Base-by-base conservation (phyloP, 2,797 vertebrate species). In the Cottoperca gobio region DNA sequence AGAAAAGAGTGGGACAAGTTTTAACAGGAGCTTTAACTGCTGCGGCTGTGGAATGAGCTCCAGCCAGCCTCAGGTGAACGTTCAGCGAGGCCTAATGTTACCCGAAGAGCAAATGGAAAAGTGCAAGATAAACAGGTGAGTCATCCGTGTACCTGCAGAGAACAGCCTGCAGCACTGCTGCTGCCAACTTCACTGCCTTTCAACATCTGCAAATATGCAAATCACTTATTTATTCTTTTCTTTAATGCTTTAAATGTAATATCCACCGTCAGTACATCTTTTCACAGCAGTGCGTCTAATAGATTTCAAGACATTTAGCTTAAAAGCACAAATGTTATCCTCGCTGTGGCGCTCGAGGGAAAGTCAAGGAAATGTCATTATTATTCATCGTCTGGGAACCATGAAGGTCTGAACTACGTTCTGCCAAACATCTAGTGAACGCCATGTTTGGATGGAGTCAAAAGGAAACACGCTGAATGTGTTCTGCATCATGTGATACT, bases 21-120 rank as follows among this genome's bases (percentile, higher is more conserved):
- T 83, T 82, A 86, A 92, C 92, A 89, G 66, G 91, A 85, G 67
- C 55, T 68, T 72, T 78, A 61, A n/a, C 61, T 62, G 77, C 79
- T 28, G 62, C 21, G 23, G 58, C 76, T 73, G 72, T 76, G 90
- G 88, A 91, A 91, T 91, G 89, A 92, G 53, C 74, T 57, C 63
- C 62, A 52, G n/a, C 23, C 42, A 6, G 66, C 75, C 62, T 26
- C 23, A 4, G 67, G 70, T 78, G 72, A 81, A 43, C 10, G n/a
- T 24, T 57, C 35, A 19, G 0, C n/a, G 5, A 26, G 53, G 59
- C 61, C 76, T 82, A 81, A 76, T 67, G 61, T 58, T n/a, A 46
- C 53, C 19, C 19, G 37, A 37, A 6, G 53, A 40, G 59, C 42
- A 62, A 65, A 81, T 46, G 37, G n/a, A 53, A 79, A 58, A 54